Percentiles rank a stretch among this genome's conserved stretches.
These are phyloP conservation scores for Elegia similella DNA, from an alignment of 2,888 invertebrate species.

Conservation along the genomic window DNA sequence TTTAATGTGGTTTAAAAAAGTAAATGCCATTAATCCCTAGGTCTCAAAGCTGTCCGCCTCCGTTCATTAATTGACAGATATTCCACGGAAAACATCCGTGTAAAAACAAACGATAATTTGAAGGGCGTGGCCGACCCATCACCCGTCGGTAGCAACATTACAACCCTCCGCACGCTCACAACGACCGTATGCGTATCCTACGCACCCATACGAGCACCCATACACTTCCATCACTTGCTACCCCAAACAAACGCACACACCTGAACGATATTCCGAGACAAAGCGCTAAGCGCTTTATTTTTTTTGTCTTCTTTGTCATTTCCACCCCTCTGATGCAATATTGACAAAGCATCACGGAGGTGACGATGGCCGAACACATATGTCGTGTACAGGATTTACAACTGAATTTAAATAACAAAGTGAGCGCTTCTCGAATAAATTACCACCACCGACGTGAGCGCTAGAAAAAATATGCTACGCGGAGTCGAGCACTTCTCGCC, in stretches of 20 bases:
- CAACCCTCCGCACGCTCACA: conserved; percentile 49
- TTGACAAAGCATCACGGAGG: conserved; percentile 41
- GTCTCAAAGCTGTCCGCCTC: conserved; percentile 2
- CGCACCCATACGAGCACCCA: conserved; percentile 40
- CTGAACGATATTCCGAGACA: conserved; percentile 54
- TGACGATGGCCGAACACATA: conserved; percentile 42
- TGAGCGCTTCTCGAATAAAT: conserved; percentile 35
- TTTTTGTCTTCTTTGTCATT: conserved; percentile 63
- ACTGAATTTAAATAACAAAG: conserved; percentile 41
- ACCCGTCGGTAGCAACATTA: conserved; percentile 56
- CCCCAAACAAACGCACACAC: conserved; percentile 46
- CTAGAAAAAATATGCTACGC: conserved; percentile 35
- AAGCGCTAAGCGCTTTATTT: conserved; percentile 74
- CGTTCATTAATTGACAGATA: conserved; percentile 16
- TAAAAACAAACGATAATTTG: conserved; percentile 63
- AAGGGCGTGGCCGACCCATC: conserved; percentile 66
- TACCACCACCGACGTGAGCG: conserved; percentile 29
- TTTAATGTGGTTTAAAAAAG: background rate
- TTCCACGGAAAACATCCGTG: conserved; percentile 35
- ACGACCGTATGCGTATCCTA: conserved; percentile 30
- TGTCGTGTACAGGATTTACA: conserved; percentile 31
- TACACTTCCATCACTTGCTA: conserved; percentile 40
- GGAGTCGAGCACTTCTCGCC: conserved; percentile 47
- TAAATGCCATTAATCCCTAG: background rate
- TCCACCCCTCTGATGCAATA: conserved; percentile 42